Base-by-base conservation (phyloP, 2,113 vertebrate species). In the Sapajus apella region DNA sequence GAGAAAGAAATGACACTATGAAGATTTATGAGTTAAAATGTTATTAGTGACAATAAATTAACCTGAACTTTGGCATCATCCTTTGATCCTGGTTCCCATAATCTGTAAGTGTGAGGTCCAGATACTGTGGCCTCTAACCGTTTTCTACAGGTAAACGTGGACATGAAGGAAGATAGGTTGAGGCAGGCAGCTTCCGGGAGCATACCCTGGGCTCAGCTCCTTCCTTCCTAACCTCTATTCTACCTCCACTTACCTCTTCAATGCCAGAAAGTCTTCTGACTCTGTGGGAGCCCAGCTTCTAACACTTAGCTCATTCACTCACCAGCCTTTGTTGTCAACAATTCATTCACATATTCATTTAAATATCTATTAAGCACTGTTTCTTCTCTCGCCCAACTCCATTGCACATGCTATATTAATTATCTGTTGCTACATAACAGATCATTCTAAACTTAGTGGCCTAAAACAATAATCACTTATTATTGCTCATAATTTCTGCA, bases 401-500 rank as follows among this genome's bases (percentile, higher is more conserved):
- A 11, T 35, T 45, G 20, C 21, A n/a, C 11, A 1, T 17, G 7
- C 2, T 35, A 0, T 27, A 37, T 47, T 27, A 45, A 17, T 23
- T 47, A 27, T n/a, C 14, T 86, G 2, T 68, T n/a, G 8, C 68
- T 91, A 16, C 3, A 3, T 43, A 68, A 43, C 10, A 50, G 9
- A 43, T 56, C 37, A 18, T 30, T 81, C 66, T 86, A 18, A 43
- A 80, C 16, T 30, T 14, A 55, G 16, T 43, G 47, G 32, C 40
- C 90, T 93, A 32, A 66, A 61, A 75, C 45, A 68, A 0, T 73
- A 20, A 32, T 66, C 17, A 35, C 52, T 17, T 21, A 8, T 55
- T 50, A 21, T 1, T 27, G 32, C 23, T 64, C 56, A 82, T 18
- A 23, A 7, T 61, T 27, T 58, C 40, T 32, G 6, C 11, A n/a